These are phyloP conservation scores for Casuarius casuarius DNA, from an alignment of 2,113 vertebrate species.

Conservation along the genomic window DNA sequence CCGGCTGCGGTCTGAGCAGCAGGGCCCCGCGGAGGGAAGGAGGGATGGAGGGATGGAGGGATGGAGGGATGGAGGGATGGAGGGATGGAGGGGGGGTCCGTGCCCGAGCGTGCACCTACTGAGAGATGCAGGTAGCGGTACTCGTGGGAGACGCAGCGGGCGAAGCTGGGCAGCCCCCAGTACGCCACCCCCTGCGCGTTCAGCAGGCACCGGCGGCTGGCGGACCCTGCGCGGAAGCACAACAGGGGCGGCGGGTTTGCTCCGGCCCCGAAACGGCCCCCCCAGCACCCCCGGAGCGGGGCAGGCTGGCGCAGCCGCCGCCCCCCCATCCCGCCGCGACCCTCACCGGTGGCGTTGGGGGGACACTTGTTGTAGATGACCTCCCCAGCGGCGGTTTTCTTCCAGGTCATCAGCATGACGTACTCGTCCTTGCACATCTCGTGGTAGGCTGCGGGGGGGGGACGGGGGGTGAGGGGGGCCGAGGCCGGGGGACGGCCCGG, in stretches of 20 bases:
- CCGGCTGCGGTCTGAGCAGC: no score
- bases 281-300: no score
- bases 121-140: slow-evolving; percentile 97
- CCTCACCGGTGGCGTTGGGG: slow-evolving; percentile 94
- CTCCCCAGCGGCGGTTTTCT: slow-evolving; percentile 93
- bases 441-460: slow-evolving; percentile 80
- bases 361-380: slow-evolving; percentile 98
- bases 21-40: no score
- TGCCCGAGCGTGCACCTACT: slow-evolving; percentile 76
- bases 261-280: rapidly evolving
- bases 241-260: not conserved
- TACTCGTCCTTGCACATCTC: slow-evolving; percentile 96
- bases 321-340: not conserved
- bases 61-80: no score
- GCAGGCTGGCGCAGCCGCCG: not conserved
- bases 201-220: slow-evolving; percentile 98
- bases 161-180: slow-evolving; percentile 98
- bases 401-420: slow-evolving; percentile 90
- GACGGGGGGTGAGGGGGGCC: not conserved
- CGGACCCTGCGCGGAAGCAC: slow-evolving; percentile 81
- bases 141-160: slow-evolving; percentile 97
- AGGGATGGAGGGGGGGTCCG: not conserved
- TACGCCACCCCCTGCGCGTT: slow-evolving; percentile 95
- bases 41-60: no score
- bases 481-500: not conserved